phyloP scores from a whole-genome alignment of 1,140 invertebrate genomes.

The Melanaphis sacchari region DNA sequence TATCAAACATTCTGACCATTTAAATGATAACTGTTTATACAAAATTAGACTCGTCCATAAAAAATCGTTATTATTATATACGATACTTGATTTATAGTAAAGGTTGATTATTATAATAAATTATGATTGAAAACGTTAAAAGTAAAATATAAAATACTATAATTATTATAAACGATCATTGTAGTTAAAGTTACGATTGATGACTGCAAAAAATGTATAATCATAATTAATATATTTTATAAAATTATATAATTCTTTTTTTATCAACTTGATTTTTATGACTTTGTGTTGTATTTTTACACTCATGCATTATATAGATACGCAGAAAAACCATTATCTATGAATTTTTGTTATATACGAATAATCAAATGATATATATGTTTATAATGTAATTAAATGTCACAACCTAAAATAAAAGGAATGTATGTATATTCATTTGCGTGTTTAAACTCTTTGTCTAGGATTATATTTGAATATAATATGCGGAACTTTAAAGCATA shows the following conservation, averaged over 20 bases:
- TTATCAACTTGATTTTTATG: background rate
- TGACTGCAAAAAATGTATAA: background rate
- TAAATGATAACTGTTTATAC: background rate
- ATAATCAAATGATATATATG: conserved; percentile 19
- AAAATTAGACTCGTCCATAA: background rate
- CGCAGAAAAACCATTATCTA: background rate
- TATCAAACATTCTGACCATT: background rate
- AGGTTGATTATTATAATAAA: background rate
- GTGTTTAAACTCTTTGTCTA: conserved; percentile 50
- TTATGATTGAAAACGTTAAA: background rate
- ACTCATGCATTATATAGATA: background rate
- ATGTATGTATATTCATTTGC: conserved; percentile 40
- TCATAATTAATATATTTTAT: background rate
- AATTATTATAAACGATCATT: background rate
- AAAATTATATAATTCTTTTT: background rate
- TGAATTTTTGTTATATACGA: background rate
- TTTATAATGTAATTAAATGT: conserved; percentile 19
- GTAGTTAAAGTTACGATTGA: conserved; percentile 17
- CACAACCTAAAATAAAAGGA: conserved; percentile 25
- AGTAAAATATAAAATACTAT: background rate
- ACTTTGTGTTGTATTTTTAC: background rate
- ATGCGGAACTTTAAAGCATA: conserved; percentile 28
- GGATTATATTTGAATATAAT: conserved; percentile 44
- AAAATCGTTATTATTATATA: background rate
- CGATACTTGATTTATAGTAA: background rate